These are phyloP conservation scores for Adineta ricciae DNA, from an alignment of 2,888 invertebrate genomes.

Conservation along the genomic window DNA sequence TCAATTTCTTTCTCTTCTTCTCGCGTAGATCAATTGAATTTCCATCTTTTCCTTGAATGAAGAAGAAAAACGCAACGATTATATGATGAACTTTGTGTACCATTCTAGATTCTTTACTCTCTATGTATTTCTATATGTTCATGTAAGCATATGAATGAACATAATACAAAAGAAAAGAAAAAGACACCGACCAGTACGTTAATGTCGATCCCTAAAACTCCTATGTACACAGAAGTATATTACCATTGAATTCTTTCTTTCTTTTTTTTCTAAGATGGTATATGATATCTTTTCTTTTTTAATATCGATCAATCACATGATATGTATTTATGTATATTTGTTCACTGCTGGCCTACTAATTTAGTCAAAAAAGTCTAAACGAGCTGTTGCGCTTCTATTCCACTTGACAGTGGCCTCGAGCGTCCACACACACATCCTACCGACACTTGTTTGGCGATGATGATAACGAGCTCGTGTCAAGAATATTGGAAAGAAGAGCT, in stretches of 20 bases:
- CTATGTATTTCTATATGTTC: not conserved
- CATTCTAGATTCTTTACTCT: not conserved
- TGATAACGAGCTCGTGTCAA: not conserved
- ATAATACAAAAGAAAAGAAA: not conserved
- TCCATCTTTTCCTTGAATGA: not conserved
- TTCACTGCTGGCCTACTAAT: not conserved
- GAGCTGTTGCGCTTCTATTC: not conserved
- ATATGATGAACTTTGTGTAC: not conserved
- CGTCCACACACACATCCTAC: not conserved
- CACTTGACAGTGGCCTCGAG: conserved; percentile 15
- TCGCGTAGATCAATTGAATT: not conserved
- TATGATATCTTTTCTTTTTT: not conserved
- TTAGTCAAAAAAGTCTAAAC: not conserved
- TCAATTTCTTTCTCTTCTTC: not conserved
- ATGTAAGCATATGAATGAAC: not conserved
- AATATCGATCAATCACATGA: not conserved
- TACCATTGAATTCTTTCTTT: not conserved
- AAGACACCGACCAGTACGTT: not conserved
- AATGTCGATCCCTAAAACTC: not conserved
- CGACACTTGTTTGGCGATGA: not conserved
- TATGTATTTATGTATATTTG: not conserved
- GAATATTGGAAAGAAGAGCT: not conserved
- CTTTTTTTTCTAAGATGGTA: not conserved
- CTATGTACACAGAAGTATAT: not conserved
- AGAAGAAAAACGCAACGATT: not conserved